These are phyloP conservation scores for Sciurus niger DNA, from an alignment of 2,113 vertebrate genomes.

Conservation along the genomic window DNA sequence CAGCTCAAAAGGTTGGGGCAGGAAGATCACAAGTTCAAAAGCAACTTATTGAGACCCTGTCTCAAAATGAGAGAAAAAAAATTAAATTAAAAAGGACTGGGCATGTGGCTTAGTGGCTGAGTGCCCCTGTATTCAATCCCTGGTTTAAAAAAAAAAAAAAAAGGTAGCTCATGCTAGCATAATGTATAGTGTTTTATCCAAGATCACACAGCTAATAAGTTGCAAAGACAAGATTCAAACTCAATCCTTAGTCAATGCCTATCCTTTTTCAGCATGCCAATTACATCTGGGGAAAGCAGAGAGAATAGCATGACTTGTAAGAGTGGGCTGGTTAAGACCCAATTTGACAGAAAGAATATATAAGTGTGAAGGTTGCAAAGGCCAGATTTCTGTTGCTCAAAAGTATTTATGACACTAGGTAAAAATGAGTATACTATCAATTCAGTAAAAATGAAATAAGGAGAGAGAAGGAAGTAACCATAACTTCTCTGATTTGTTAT, in stretches of 20 bases:
- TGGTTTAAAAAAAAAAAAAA: too few relatives aligned
- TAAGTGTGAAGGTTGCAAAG: neutral
- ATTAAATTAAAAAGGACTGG: too few relatives aligned
- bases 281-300: neutral
- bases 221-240: conserved; percentile 9
- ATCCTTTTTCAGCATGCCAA: neutral
- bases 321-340: neutral
- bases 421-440: neutral
- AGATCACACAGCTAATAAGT: neutral
- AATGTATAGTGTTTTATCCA: neutral
- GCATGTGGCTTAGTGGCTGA: too few relatives aligned
- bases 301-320: neutral
- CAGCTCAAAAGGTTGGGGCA: too few relatives aligned
- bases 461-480: neutral
- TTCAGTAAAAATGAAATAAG: conserved; percentile 20
- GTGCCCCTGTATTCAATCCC: too few relatives aligned
- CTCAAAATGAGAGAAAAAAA: too few relatives aligned
- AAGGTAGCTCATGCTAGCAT: neutral
- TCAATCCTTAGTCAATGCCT: neutral
- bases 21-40: too few relatives aligned
- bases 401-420: neutral
- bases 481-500: conserved; percentile 14
- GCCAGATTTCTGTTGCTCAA: neutral
- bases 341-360: neutral
- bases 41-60: too few relatives aligned